Percentiles rank a stretch among this genome's conserved stretches.
Evolutionary conservation across 2,888 invertebrate genomes (phyloP).

Genomic region (Villa cingulata): DNA sequence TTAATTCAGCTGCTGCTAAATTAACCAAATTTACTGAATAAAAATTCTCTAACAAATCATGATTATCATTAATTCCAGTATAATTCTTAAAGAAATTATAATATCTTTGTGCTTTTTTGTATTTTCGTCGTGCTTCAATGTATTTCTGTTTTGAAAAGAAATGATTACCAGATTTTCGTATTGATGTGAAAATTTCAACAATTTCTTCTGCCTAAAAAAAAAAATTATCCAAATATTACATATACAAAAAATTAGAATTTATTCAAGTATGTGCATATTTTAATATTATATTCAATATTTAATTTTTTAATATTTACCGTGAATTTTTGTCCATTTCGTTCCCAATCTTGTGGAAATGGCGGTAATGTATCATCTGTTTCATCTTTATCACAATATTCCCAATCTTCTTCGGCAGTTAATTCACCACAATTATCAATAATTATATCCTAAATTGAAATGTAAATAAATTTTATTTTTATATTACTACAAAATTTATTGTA

Average conservation of each 20-base stretch:
- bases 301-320: slow-evolving; percentile 17
- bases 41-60: slow-evolving; percentile 25
- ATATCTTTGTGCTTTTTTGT: slow-evolving; percentile 65
- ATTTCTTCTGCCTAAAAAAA: slow-evolving; percentile 37
- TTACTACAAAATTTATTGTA: too few species aligned
- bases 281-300: too few species aligned
- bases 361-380: slow-evolving; percentile 58
- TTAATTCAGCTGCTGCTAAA: slow-evolving; percentile 59
- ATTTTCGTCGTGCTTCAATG: slow-evolving; percentile 56
- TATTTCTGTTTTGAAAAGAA: slow-evolving; percentile 48
- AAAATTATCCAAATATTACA: not conserved
- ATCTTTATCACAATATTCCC: slow-evolving; percentile 55
- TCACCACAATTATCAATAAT: slow-evolving; percentile 63
- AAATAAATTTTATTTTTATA: too few species aligned
- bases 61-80: slow-evolving; percentile 13
- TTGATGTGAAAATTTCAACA: slow-evolving; percentile 41
- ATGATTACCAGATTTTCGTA: slow-evolving; percentile 61
- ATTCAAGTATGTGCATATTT: not conserved
- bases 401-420: slow-evolving; percentile 42
- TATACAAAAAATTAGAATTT: too few species aligned
- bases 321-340: slow-evolving; percentile 23
- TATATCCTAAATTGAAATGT: slow-evolving; percentile 40
- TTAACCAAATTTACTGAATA: slow-evolving; percentile 48
- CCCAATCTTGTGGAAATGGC: slow-evolving; percentile 65
- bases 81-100: slow-evolving; percentile 34